These are phyloP conservation scores for Halocynthia aurantium DNA, from an alignment of 23 tunicate species.

Conservation along the genomic window DNA sequence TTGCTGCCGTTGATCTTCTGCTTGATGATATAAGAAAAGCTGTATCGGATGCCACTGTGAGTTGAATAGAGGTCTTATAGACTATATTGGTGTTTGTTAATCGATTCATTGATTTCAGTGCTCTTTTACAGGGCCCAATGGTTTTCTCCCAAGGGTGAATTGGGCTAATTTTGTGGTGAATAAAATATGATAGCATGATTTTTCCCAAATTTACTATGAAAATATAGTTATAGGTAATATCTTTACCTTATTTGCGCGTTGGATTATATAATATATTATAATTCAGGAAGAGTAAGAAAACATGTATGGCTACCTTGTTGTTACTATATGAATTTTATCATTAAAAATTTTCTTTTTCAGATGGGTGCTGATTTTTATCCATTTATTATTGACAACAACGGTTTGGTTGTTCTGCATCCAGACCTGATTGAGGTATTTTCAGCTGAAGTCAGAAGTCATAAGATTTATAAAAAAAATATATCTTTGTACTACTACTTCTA, in stretches of 20 bases:
- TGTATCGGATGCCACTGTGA: slow-evolving; percentile 32
- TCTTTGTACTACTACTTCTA: no score
- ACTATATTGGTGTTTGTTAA: neutral
- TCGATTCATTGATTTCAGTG: no score
- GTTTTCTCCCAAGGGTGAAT: no score
- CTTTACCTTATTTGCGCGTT: neutral
- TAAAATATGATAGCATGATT: neutral
- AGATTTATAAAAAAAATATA: neutral
- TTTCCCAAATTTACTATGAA: neutral
- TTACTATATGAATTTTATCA: slow-evolving; percentile 4
- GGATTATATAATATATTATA: neutral
- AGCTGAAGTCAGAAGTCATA: no score
- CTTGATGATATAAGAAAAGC: slow-evolving; percentile 38
- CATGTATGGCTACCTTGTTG: neutral
- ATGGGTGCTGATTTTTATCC: slow-evolving; percentile 26
- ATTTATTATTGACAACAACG: slow-evolving; percentile 69
- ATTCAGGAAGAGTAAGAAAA: no score
- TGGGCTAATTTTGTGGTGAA: neutral
- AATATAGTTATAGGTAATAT: neutral
- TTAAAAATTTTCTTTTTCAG: slow-evolving; percentile 5
- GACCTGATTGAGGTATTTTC: slow-evolving; percentile 30
- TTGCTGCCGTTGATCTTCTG: slow-evolving; percentile 51
- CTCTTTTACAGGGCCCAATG: no score
- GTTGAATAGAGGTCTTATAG: neutral
- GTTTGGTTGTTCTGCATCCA: slow-evolving; percentile 59